Evolutionary conservation across 1,140 invertebrate species (phyloP).

Genomic region (Nephila pilipes): DNA sequence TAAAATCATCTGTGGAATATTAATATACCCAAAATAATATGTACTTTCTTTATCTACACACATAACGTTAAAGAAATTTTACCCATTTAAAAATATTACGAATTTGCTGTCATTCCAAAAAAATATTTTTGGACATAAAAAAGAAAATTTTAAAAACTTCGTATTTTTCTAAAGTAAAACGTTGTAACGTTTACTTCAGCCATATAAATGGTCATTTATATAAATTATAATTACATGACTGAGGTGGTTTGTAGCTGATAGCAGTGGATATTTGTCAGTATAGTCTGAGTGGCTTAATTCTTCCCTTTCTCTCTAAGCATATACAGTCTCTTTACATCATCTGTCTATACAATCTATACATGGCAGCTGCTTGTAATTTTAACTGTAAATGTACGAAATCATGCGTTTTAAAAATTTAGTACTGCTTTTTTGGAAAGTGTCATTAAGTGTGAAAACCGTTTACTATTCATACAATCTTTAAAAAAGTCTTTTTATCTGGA

Average conservation of each 20-base stretch:
- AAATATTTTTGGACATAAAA: neutral
- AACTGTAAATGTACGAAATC: conserved; percentile 26
- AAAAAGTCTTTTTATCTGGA: conserved; percentile 7
- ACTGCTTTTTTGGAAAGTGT: neutral
- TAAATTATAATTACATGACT: neutral
- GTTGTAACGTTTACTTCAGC: neutral
- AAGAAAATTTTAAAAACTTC: neutral
- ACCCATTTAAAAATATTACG: neutral
- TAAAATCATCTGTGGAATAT: no score
- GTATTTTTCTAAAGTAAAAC: neutral
- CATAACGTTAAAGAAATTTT: neutral
- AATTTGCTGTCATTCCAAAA: neutral
- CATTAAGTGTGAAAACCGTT: neutral
- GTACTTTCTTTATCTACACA: neutral
- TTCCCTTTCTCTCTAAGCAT: neutral
- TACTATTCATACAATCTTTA: conserved; percentile 3
- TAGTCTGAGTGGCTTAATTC: neutral
- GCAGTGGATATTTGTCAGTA: neutral
- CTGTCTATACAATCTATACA: neutral
- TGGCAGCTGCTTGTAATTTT: conserved; percentile 37
- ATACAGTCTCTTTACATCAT: neutral
- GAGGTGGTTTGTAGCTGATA: neutral
- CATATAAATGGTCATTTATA: neutral
- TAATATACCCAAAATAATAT: neutral
- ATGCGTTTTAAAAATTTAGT: conserved; percentile 32